Base-by-base conservation (phyloP, 2,888 invertebrate species). In the Tolmerus cingulatus region DNA sequence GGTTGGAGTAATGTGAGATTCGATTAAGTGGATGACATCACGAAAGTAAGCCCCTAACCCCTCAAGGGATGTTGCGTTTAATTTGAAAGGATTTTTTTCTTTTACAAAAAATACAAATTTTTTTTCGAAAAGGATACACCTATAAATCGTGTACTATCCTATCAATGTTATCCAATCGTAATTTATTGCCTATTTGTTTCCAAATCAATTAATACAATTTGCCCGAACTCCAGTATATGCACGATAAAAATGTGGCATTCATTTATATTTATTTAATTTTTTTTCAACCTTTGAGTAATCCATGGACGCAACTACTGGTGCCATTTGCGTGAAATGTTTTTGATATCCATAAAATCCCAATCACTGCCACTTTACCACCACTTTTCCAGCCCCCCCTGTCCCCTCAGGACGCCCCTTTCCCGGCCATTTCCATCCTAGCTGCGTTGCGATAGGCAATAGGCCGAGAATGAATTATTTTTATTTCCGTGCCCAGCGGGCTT, bases 11-110 rank as follows among this genome's bases (percentile, higher is more conserved):
- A 88, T 84, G 86, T 78, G 84, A 86, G 88, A 87, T 88, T 88
- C 87, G 87, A 88, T 88, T 88, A 88, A 88, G 88, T 88, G 88
- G 82, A 84, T 87, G 86, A 87, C 88, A 88, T 88, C 87, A 87
- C 79, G 76, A 88, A 85, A 46, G 76, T 87, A 87, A 88, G 79
- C 87, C 87, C 16, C 78, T 46, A 86, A 55, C 37, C 40, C 23
- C 77, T 77, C 23, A 78, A 51, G 23, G 77, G 57, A 86, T 86
- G 51, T 37, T 23, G 5, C 55, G 40, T 86, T 78, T 86, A 86
- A 86, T 86, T 86, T 86, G 78, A 78, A 34, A 23, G 23, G 66
- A 66, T 12, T 66, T 27, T 66, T 66, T 12, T 8, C 16, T 43
- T 46, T 46, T 46, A 16, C 2, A 27, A 66, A 66, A 66, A 27